Conservation (phyloP, 2,113 vertebrate genomes). For the Furnarius figulus region DNA sequence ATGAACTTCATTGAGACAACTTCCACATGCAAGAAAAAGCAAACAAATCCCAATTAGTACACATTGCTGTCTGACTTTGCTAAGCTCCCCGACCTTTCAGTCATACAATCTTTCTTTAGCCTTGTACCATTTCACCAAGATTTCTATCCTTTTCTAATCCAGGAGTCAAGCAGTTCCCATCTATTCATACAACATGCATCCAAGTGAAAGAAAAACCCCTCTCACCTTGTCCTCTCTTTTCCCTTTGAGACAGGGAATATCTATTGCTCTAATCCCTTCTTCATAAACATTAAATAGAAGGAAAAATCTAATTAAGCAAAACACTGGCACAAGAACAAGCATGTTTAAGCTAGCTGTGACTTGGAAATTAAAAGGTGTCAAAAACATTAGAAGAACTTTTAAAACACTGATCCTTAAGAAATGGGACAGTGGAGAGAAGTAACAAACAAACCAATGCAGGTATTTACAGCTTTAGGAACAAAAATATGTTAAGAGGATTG, state of each 20-base stretch:
- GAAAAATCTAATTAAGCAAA: constrained; percentile 7
- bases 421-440: not conserved
- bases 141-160: not conserved
- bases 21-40: not conserved
- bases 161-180: not conserved
- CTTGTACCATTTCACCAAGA: not conserved
- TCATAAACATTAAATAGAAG: not conserved
- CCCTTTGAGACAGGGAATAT: not conserved
- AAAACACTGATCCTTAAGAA: constrained; percentile 1
- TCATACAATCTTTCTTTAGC: not conserved
- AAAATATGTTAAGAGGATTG: not conserved
- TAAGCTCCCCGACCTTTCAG: not conserved
- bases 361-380: not conserved
- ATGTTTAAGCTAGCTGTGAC: not conserved
- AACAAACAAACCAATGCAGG: not conserved
- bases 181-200: not conserved
- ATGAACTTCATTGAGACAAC: not conserved
- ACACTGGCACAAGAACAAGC: not conserved
- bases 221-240: not conserved
- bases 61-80: not conserved
- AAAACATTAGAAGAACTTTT: not conserved
- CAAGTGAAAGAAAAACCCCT: not conserved
- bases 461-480: not conserved
- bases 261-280: not conserved
- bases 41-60: not conserved